phyloP scores from a whole-genome alignment of 2,113 vertebrate species.

The Naja naja region DNA sequence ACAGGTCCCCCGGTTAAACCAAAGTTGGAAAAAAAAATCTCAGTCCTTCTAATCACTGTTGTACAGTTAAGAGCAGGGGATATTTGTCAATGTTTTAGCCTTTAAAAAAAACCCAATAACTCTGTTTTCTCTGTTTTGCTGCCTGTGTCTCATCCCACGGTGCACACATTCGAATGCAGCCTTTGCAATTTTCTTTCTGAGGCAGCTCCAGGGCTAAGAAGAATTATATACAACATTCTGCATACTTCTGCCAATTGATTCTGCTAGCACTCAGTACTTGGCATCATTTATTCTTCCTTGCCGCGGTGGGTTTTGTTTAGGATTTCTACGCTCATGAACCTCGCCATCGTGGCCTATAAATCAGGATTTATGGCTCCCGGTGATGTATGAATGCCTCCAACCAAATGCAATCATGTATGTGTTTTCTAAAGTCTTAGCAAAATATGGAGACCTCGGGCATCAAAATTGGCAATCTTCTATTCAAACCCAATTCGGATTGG shows the following conservation, averaged over 20 bases:
- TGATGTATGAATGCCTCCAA: not conserved
- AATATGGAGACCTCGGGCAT: constrained; percentile 12
- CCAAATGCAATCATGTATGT: not conserved
- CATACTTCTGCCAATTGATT: not conserved
- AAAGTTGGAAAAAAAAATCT: not conserved
- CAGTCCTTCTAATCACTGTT: not conserved
- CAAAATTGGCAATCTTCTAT: constrained; percentile 67
- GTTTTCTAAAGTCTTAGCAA: not conserved
- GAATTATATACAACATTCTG: not conserved
- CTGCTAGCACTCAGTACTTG: not conserved
- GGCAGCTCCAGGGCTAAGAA: not conserved
- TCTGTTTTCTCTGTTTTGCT: not conserved
- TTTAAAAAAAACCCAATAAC: not conserved
- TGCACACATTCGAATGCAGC: not conserved
- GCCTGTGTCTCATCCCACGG: not conserved
- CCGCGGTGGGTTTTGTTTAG: not conserved
- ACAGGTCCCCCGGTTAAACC: not conserved
- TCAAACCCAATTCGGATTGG: constrained; percentile 61
- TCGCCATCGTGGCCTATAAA: not conserved
- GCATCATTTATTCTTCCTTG: not conserved
- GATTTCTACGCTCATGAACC: not conserved
- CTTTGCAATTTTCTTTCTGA: not conserved
- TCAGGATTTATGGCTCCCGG: not conserved
- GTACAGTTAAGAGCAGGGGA: not conserved
- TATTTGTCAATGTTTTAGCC: not conserved